Conservation (phyloP, 2,113 vertebrate genomes). For the Eurypyga helias region DNA sequence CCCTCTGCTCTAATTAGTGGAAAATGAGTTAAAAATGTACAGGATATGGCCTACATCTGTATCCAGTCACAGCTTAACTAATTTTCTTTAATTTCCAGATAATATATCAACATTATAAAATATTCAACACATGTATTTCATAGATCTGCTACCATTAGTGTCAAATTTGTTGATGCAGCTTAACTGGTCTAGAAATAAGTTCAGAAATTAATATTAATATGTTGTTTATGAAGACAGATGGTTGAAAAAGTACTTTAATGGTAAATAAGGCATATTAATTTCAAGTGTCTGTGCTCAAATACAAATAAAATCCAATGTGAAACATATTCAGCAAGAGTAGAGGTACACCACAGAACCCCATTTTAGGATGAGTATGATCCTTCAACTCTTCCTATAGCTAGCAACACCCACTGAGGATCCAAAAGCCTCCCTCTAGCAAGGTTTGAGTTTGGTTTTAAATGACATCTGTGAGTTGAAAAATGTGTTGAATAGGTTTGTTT, state of each 20-base stretch:
- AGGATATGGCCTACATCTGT: slow-evolving; percentile 40
- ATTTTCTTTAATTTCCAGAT: slow-evolving; percentile 58
- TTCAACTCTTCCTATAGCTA: not conserved
- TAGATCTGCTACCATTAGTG: slow-evolving; percentile 19
- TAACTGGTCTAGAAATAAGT: slow-evolving; percentile 18
- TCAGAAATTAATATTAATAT: slow-evolving; percentile 41
- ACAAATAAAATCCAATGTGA: not conserved
- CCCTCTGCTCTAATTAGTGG: slow-evolving; percentile 32
- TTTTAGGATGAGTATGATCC: not conserved
- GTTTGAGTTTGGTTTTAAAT: not conserved
- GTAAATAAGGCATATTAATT: not conserved
- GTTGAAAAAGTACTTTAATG: not conserved
- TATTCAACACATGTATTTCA: slow-evolving; percentile 31
- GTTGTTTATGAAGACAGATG: not conserved
- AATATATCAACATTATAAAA: slow-evolving; percentile 39
- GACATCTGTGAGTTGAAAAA: not conserved
- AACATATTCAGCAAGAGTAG: not conserved
- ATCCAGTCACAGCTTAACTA: not conserved
- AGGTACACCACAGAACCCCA: not conserved
- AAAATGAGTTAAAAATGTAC: slow-evolving; percentile 61
- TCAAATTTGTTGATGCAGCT: slow-evolving; percentile 12
- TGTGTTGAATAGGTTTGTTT: rapidly evolving
- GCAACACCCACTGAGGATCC: not conserved
- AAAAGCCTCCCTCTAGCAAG: not conserved
- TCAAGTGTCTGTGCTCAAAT: not conserved